Evolutionary conservation across 2,888 invertebrate species (phyloP).

Genomic region (Aspidiotus destructor): DNA sequence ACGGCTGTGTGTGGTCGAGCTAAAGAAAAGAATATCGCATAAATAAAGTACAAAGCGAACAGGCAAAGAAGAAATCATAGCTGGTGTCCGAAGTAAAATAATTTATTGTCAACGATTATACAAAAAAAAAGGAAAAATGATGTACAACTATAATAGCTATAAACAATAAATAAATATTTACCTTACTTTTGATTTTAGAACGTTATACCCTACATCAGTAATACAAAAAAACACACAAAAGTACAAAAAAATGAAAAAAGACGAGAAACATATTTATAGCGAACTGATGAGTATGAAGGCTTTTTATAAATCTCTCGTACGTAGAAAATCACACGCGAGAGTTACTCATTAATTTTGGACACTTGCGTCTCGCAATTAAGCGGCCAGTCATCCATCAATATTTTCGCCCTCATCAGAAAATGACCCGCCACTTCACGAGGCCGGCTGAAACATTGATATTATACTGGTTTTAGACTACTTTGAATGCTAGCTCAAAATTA

Average conservation of each 20-base stretch:
- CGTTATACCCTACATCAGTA: not conserved
- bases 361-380: conserved; percentile 5
- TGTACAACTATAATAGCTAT: not conserved
- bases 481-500: not conserved
- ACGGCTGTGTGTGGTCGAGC: too few species aligned
- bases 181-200: not conserved
- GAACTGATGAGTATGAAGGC: too few species aligned
- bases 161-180: conserved; percentile 12
- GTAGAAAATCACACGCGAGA: not conserved
- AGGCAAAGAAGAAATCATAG: not conserved
- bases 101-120: conserved; percentile 19
- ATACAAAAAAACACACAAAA: conserved; percentile 13
- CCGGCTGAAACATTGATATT: conserved; percentile 28
- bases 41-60: too few species aligned
- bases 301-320: too few species aligned
- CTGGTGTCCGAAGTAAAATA: not conserved
- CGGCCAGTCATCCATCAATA: conserved; percentile 28
- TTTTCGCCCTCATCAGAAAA: conserved; percentile 24
- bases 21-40: too few species aligned
- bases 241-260: not conserved
- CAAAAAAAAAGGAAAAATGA: conserved; percentile 16
- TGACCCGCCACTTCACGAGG: conserved; percentile 24
- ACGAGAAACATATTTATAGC: too few species aligned
- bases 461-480: not conserved
- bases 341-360: conserved; percentile 13